Percentiles rank a stretch among this genome's conserved stretches.
phyloP scores from a whole-genome alignment of 2,113 vertebrate genomes.

The Parus major region DNA sequence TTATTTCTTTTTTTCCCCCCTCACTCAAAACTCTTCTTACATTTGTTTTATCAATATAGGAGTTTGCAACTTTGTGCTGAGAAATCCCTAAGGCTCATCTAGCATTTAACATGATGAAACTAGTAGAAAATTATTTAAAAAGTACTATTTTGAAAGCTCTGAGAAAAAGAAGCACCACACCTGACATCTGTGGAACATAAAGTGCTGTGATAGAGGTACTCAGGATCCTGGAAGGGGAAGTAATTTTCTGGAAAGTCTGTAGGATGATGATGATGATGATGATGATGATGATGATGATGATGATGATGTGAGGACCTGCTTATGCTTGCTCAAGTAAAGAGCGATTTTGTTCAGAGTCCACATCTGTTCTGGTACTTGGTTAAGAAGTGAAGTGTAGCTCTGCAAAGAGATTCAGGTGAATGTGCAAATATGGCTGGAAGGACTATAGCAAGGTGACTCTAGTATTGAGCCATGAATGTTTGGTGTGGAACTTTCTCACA shows the following conservation, averaged over 20 bases:
- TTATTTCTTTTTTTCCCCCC: fast-evolving
- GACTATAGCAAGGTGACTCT: background rate
- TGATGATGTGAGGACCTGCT: background rate
- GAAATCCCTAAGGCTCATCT: background rate
- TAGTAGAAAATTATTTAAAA: background rate
- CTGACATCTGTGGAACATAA: background rate
- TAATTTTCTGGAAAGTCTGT: background rate
- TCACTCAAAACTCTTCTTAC: background rate
- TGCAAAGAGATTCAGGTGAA: background rate
- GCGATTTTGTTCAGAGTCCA: background rate
- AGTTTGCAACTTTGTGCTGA: background rate
- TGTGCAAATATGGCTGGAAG: background rate
- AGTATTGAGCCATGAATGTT: background rate
- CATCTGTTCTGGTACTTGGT: background rate
- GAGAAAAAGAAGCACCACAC: background rate
- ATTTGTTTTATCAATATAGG: background rate
- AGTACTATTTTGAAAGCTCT: background rate
- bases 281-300: background rate
- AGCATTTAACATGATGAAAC: background rate
- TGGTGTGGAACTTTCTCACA: background rate
- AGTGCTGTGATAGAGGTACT: background rate
- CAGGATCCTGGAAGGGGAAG: background rate
- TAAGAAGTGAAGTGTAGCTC: background rate
- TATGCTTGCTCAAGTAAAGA: background rate
- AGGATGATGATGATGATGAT: no score